A percentile compares a stretch with the other conserved stretches of the same genome.
Evolutionary conservation across 2,113 vertebrate genomes (phyloP).

Genomic region (Anguilla japonica): DNA sequence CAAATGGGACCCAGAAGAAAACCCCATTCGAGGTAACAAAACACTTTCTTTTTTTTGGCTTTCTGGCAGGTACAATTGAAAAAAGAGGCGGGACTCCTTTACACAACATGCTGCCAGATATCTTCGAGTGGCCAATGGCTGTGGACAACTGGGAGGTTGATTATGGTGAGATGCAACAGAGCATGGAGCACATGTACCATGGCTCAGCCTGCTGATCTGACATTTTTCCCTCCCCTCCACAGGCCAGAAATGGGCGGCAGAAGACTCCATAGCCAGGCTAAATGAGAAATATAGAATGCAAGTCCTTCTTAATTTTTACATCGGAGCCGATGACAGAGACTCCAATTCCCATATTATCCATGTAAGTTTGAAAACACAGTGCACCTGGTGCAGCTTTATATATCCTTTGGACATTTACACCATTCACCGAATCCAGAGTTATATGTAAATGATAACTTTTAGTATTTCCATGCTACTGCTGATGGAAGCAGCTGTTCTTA

Average conservation of each 20-base stretch:
- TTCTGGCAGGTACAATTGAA: conserved; percentile 79
- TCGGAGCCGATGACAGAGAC: conserved; percentile 88
- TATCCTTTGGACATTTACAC: not conserved
- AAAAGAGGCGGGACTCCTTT: conserved; percentile 80
- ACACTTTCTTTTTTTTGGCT: conserved; percentile 29
- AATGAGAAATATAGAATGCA: conserved; percentile 85
- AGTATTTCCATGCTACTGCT: not conserved
- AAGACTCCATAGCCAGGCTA: conserved; percentile 79
- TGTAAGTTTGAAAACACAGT: conserved; percentile 71
- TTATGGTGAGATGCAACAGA: conserved; percentile 67
- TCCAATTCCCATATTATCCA: conserved; percentile 88
- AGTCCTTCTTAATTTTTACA: conserved; percentile 86
- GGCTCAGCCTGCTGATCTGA: not conserved
- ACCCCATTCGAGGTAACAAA: not conserved
- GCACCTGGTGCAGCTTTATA: not conserved
- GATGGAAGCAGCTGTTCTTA: not conserved
- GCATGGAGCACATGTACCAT: not conserved
- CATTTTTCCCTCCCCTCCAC: conserved; percentile 16
- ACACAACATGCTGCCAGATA: conserved; percentile 70
- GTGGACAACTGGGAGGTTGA: conserved; percentile 75
- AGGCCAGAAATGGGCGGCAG: conserved; percentile 81
- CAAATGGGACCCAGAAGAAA: not conserved
- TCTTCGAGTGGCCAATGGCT: conserved; percentile 89
- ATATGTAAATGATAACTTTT: no score
- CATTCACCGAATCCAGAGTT: not conserved